Evolutionary conservation across 2,888 invertebrate genomes (phyloP).

Genomic region (Taphrorychus bicolor): DNA sequence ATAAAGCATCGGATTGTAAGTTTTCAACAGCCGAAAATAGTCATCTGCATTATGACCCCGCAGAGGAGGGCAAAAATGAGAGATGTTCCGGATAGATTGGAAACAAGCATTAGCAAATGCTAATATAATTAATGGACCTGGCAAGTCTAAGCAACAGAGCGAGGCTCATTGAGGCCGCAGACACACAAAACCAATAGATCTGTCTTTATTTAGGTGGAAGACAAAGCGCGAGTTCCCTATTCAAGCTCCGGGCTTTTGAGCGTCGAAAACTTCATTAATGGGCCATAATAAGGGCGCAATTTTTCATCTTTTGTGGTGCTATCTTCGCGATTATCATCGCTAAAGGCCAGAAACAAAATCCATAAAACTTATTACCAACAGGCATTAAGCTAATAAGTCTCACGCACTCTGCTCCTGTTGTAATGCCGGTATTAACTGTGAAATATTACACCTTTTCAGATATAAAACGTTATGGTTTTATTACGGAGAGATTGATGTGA

Average conservation of each 20-base stretch:
- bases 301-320: conserved; percentile 42
- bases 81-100: neutral
- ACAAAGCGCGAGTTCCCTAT: conserved; percentile 20
- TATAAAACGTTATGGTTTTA: conserved; percentile 26
- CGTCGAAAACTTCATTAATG: conserved; percentile 41
- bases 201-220: conserved; percentile 35
- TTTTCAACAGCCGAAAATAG: neutral
- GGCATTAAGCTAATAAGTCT: conserved; percentile 42
- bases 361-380: conserved; percentile 43
- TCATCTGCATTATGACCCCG: neutral
- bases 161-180: neutral
- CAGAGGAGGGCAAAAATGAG: neutral
- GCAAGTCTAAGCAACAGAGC: no score
- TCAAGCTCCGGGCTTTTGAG: conserved; percentile 28
- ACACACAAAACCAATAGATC: conserved; percentile 16
- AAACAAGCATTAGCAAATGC: neutral
- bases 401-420: conserved; percentile 35
- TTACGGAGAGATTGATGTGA: conserved; percentile 26
- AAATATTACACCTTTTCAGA: conserved; percentile 34
- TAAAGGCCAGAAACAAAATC: conserved; percentile 41
- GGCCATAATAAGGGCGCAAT: conserved; percentile 39
- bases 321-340: conserved; percentile 39
- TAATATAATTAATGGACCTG: neutral
- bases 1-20: neutral
- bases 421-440: conserved; percentile 32